These are phyloP conservation scores for Myotis davidii DNA, from an alignment of 2,113 vertebrate genomes.

Conservation along the genomic window DNA sequence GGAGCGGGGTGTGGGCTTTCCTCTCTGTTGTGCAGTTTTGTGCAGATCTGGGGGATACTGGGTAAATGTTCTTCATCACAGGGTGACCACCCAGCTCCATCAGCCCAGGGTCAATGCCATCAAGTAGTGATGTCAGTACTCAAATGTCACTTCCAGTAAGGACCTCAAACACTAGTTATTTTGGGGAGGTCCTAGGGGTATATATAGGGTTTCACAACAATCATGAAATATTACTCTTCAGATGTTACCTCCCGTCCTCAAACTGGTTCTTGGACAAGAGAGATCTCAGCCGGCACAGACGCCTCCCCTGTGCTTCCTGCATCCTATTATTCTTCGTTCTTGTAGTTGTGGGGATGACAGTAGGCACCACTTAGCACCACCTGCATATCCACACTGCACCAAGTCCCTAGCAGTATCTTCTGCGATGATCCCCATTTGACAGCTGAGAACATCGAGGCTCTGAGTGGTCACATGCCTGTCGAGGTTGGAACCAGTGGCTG, in stretches of 20 bases:
- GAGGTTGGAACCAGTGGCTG: not conserved
- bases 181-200: not conserved
- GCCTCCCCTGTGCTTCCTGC: accelerated
- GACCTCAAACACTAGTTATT: not conserved
- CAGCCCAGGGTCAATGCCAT: not conserved
- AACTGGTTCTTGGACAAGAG: not conserved
- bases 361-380: accelerated
- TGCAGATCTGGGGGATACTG: not conserved
- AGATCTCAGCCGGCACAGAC: too few species aligned
- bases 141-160: accelerated
- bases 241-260: not conserved
- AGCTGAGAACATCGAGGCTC: not conserved
- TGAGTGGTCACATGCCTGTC: not conserved
- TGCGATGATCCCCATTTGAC: not conserved
- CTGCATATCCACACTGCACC: accelerated
- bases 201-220: not conserved
- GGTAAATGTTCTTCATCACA: not conserved
- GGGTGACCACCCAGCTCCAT: not conserved
- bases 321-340: not conserved
- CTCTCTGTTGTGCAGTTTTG: not conserved
- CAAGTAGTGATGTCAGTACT: accelerated
- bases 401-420: not conserved
- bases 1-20: too few species aligned
- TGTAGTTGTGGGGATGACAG: not conserved
- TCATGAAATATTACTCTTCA: not conserved